phyloP scores from a whole-genome alignment of 2,888 invertebrate species.

The Stegophylla sp. region DNA sequence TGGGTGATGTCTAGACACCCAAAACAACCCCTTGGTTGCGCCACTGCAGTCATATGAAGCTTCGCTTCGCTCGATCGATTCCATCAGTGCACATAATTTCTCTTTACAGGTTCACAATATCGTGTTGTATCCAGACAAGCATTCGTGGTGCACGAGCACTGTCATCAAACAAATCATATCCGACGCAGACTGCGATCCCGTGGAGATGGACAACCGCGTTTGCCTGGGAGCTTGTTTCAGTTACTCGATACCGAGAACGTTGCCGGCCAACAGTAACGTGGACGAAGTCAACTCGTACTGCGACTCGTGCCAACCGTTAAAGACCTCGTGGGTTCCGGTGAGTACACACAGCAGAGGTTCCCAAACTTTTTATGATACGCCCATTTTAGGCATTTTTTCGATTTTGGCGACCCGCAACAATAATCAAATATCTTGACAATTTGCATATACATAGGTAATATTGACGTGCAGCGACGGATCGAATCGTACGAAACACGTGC shows the following conservation, averaged over 20 bases:
- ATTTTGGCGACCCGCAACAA: too few relatives aligned
- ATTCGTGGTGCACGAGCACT: conserved; percentile 76
- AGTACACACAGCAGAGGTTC: too few relatives aligned
- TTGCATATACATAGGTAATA: conserved; percentile 67
- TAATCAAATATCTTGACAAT: too few relatives aligned
- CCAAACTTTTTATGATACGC: too few relatives aligned
- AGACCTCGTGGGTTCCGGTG: conserved; percentile 73
- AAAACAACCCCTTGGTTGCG: too few relatives aligned
- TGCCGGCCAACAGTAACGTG: conserved; percentile 74
- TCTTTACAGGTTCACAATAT: conserved; percentile 72
- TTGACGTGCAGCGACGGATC: conserved; percentile 69
- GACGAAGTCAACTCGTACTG: conserved; percentile 73
- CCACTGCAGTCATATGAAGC: background rate
- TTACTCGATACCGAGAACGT: conserved; percentile 74
- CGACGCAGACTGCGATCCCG: conserved; percentile 72
- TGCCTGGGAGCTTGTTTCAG: conserved; percentile 77
- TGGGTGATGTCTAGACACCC: too few relatives aligned
- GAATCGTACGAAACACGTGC: conserved; percentile 70
- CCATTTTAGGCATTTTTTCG: too few relatives aligned
- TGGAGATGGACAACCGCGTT: conserved; percentile 74
- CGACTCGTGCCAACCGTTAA: conserved; percentile 74
- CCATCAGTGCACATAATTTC: background rate
- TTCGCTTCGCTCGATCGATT: too few relatives aligned
- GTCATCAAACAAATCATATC: conserved; percentile 74
- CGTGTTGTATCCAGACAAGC: conserved; percentile 74